phyloP scores from a whole-genome alignment of 2,113 vertebrate genomes.

The Gallinago jamesoni region DNA sequence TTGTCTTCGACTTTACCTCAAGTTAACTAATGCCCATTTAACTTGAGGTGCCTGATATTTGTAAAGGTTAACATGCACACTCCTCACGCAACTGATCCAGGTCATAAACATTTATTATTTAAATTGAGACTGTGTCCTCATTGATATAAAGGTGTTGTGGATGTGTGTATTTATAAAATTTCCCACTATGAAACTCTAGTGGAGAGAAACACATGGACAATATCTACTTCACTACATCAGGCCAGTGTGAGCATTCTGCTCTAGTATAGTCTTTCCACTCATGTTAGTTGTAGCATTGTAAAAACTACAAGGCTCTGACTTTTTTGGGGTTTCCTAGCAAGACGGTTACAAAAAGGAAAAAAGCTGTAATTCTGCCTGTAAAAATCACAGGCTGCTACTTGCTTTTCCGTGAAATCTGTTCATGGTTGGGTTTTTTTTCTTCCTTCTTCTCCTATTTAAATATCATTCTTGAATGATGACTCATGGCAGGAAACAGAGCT shows the following conservation, averaged over 20 bases:
- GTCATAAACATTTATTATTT: neutral
- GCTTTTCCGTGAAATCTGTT: neutral
- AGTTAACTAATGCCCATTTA: neutral
- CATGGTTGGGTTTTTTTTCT: neutral
- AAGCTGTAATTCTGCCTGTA: neutral
- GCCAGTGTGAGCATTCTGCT: neutral
- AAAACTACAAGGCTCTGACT: neutral
- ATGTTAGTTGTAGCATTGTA: neutral
- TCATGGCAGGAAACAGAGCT: slow-evolving; percentile 37
- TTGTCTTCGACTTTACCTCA: neutral
- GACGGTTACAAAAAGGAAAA: neutral
- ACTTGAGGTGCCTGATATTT: neutral
- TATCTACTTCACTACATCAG: neutral
- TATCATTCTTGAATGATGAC: slow-evolving; percentile 16
- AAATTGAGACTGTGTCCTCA: neutral
- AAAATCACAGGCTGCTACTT: neutral
- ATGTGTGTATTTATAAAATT: neutral
- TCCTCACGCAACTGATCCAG: neutral
- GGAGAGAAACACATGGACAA: neutral
- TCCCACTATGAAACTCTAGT: neutral
- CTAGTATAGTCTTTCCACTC: neutral
- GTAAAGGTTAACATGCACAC: neutral
- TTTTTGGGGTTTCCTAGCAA: neutral
- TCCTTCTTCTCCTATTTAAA: neutral
- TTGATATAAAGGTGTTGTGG: neutral